Base-by-base conservation (phyloP, 2,888 invertebrate species). In the Melinaea marsaeus region DNA sequence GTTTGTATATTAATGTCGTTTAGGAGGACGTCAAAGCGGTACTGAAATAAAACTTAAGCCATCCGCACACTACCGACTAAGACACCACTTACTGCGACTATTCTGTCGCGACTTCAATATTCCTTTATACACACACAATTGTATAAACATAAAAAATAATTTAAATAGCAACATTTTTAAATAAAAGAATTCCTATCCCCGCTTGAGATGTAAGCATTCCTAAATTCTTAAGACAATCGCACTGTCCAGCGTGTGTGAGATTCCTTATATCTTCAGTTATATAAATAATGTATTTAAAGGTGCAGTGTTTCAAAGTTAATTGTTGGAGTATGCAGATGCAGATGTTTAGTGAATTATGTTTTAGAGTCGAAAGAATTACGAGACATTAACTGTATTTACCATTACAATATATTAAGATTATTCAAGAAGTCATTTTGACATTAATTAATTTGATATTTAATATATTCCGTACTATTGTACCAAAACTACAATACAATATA, bases 1-100 rank as follows among this genome's bases (percentile, higher is more conserved):
- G 75, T 76, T 78, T 78, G 83, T 82, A 84, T 88, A 88, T 90
- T 89, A 87, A 88, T 88, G 90, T 86, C 85, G 85, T 87, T 89
- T 88, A 84, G 86, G 81, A 80, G 77, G 81, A 87, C 84, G 90
- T 88, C 90, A 90, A 89, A 89, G 88, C 77, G 71, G 71, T 78
- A 84, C 85, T 79, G 82, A 86, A 86, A 87, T 86, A 87, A 82
- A 76, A 74, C 72, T 79, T 80, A 80, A 76, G 64, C 55, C 11
- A 57, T n/a, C 11, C 74, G 64, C 79, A 80, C 76, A 79, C 79
- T 64, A 66, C 70, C 75, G 77, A 75, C 73, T 72, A 22, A 34
- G 55, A 34, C 22, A 22, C 22, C 22, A 22, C 22, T 22, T 22
- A 22, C 4, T 55, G 32, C 9, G 13, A 55, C 42, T 42, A 9